A percentile compares a stretch with the other conserved stretches of the same genome.
Evolutionary conservation across 2,113 vertebrate genomes (phyloP).

Genomic region (Archocentrus centrarchus): DNA sequence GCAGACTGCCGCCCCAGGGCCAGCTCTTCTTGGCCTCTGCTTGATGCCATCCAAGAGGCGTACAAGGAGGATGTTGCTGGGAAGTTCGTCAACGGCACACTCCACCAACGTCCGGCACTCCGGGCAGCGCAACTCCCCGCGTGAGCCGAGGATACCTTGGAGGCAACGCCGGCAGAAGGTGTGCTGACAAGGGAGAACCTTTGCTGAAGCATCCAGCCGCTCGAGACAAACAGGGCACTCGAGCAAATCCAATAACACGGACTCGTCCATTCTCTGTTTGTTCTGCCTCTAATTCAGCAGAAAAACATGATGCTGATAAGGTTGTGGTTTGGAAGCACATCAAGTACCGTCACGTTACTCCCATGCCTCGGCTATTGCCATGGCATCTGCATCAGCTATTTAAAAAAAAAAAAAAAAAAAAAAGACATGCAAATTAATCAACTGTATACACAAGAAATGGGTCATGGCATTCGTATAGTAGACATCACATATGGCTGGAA

Average conservation of each 20-base stretch:
- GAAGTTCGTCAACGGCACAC: constrained; percentile 93
- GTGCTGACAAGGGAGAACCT: constrained; percentile 98
- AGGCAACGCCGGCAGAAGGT: constrained; percentile 97
- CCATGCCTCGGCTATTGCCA: constrained; percentile 87
- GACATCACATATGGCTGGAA: constrained; percentile 10
- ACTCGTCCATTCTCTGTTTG: constrained; percentile 91
- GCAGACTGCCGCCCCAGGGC: constrained; percentile 69
- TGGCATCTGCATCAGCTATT: constrained; percentile 70
- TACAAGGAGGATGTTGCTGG: constrained; percentile 97
- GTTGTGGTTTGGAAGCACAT: constrained; percentile 46
- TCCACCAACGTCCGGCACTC: constrained; percentile 97
- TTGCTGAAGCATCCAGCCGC: constrained; percentile 94
- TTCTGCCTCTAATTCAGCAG: constrained; percentile 64
- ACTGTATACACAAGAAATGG: constrained; percentile 25
- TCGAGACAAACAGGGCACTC: constrained; percentile 98
- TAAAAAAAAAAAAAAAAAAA: constrained; percentile 52
- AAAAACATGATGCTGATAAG: constrained; percentile 47
- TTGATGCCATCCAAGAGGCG: constrained; percentile 98
- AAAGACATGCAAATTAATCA: constrained; percentile 39
- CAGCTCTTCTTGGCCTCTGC: constrained; percentile 89
- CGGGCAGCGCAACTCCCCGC: constrained; percentile 94
- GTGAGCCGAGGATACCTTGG: constrained; percentile 93
- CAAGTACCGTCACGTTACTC: constrained; percentile 88
- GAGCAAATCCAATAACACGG: constrained; percentile 93
- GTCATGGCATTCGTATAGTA: constrained; percentile 24